Evolutionary conservation across 2,113 vertebrate species (phyloP), one percentile per base, ranked within the genome.

Genomic region (Formicarius rufipectus): DNA sequence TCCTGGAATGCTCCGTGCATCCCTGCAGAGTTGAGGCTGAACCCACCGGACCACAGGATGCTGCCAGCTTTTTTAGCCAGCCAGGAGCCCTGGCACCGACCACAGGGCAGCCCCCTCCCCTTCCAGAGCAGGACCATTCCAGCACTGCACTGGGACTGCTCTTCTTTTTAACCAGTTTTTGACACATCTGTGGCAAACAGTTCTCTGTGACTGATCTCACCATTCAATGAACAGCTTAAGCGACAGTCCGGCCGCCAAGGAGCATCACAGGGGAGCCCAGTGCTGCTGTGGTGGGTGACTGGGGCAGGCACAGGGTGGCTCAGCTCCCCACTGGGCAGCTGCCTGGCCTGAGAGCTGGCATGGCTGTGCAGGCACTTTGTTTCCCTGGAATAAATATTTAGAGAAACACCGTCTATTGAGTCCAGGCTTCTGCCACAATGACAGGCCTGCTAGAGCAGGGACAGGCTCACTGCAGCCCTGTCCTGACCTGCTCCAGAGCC

Each of bases 1-100:
- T 24, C 21, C 90, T 0, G 0, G 21, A 19, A 25, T 59, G 52
- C 68, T 35, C 58, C 2, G 0, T 0, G 5, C 18, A 17, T 35
- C 76, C 72, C 63, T 76, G 31, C 1, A 3, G 59, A 56, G 55
- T 47, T 1, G 5, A 40, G n/a, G 39, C 76, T 64, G 52, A 80
- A 39, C 39, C 22, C 22, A 1, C 28, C 0, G 0, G 39, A 24
- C 19, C 60, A 17, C 14, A 40, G 39, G 12, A 12, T 62, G 45
- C 17, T 68, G 35, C 53, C 28, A 30, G 10, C 20, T 35, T 44
- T 21, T 14, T 3, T 42, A 63, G 49, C 56, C 75, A 74, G 67
- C 63, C 30, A 16, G 7, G 1, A 77, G 53, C 39, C 62, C 35
- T 13, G 5, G 37, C 33, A 33, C 3, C 3, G 78, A 9, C 53